Base-by-base conservation (phyloP, 2,113 vertebrate species). In the Phalacrocorax carbo region DNA sequence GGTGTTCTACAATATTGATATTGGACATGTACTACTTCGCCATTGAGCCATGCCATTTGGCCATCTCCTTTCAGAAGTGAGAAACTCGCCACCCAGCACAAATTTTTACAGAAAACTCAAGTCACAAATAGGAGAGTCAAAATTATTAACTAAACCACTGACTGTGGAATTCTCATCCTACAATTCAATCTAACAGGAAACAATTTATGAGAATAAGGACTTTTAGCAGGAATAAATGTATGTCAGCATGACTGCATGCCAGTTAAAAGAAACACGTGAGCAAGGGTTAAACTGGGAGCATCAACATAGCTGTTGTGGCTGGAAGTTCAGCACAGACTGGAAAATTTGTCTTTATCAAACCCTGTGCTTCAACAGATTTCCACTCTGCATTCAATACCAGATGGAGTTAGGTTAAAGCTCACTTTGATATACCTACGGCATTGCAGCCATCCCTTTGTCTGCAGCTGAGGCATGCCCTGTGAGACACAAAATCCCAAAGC, bases 241-340 rank as follows among this genome's bases (percentile, higher is more conserved):
- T 11, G 7, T 34, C 46, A 75, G 21, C 0, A 0, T 22, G 19
- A 51, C 22, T 42, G 20, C 11, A 14, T 8, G 58, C 21, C 48
- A 79, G 18, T 75, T 68, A 51, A 38, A 54, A 55, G 36, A 44
- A 57, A 61, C 44, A 42, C 5, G 19, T 1, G 11, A 80, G 2
- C 0, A 15, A 79, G 16, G 12, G 14, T 46, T 66, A 78, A 77
- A 66, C 20, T 78, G 9, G 11, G 14, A 58, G 6, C 48, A 72
- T 44, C n/a, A 10, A 25, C 13, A 17, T 1, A 57, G 23, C 5
- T 81, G 49, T 44, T 61, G 26, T 27, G 27, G 21, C 18, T 82
- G 75, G 40, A 83, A 44, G 16, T 34, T 82, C 54, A 76, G 16
- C 20, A 6, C 5, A 49, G 27, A 14, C 44, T 61, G 32, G 80